phyloP scores from a whole-genome alignment of 2,888 invertebrate species.

The Ryuthela nishihirai region DNA sequence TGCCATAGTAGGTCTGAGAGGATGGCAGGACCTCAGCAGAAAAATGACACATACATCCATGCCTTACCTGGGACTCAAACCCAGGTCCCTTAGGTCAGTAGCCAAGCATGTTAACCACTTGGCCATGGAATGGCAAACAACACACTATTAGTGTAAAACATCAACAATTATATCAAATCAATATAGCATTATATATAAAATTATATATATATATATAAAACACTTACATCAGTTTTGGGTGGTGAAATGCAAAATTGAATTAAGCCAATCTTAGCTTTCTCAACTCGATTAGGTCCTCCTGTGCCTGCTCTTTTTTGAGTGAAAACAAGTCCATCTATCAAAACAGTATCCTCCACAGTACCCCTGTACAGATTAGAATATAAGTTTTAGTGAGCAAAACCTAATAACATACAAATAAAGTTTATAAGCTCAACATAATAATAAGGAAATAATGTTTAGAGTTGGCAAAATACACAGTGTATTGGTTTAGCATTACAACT shows the following conservation, averaged over 20 bases:
- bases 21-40: too few relatives aligned
- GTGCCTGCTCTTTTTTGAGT: slow-evolving; percentile 82
- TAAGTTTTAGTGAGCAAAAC: background rate
- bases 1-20: too few relatives aligned
- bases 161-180: too few relatives aligned
- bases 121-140: too few relatives aligned
- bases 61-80: too few relatives aligned
- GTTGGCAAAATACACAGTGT: background rate
- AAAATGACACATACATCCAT: too few relatives aligned
- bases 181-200: too few relatives aligned
- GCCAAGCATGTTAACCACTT: too few relatives aligned
- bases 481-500: background rate
- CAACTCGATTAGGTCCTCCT: slow-evolving; percentile 87
- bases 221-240: slow-evolving; percentile 92
- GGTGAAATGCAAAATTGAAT: slow-evolving; percentile 99
- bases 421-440: background rate
- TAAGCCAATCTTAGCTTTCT: slow-evolving; percentile 96
- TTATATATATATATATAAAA: background rate
- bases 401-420: background rate
- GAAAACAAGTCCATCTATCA: slow-evolving; percentile 93
- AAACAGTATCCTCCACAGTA: slow-evolving; percentile 94
- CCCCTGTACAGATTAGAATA: slow-evolving; percentile 55
- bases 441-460: too few relatives aligned
- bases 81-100: too few relatives aligned
- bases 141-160: too few relatives aligned